Evolutionary conservation across 2,113 vertebrate species (phyloP), one percentile per base, ranked within the genome.

Genomic region (Channa argus): DNA sequence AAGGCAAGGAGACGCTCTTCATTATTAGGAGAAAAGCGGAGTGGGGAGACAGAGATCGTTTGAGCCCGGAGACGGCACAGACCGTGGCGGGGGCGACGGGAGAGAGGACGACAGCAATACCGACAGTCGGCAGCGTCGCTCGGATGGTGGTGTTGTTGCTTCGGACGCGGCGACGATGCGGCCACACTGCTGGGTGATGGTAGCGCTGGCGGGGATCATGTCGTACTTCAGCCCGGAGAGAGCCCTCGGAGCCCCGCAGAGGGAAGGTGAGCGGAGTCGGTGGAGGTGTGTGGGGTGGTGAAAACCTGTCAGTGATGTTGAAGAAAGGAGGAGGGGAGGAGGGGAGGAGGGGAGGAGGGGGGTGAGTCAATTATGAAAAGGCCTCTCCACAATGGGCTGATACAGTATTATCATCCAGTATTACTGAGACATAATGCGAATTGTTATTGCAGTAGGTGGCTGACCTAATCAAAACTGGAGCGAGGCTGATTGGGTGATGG

Each of bases 161-260:
- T 89, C 83, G 86, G 91, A 87, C 80, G 83, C 85, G 88, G 83
- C 84, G 90, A 92, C 87, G 90, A 94, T 94, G 93, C 93, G 89
- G 88, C 92, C 92, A 77, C 93, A 93, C 91, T 92, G 94, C 93
- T 94, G 94, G 91, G 80, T 94, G 92, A 93, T 94, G 92, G 92
- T 95, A 58, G 92, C 91, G 86, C 85, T 95, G 87, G 94, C 93
- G 89, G 94, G 89, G 91, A 91, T 92, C 85, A 93, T 96, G 94
- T 94, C 94, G 80, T 95, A 93, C 93, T 92, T 95, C 85, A 94
- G 93, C 93, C 95, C 95, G 73, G 95, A 95, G 86, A 94, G 93
- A 93, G 94, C 94, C 68, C 94, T 97, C 80, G 96, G 95, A 92
- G 96, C 95, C 86, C 96, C 96, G 90, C 95, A 95, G 93, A 94